Conservation (phyloP, 2,888 invertebrate species). For the Axea sp. region DNA sequence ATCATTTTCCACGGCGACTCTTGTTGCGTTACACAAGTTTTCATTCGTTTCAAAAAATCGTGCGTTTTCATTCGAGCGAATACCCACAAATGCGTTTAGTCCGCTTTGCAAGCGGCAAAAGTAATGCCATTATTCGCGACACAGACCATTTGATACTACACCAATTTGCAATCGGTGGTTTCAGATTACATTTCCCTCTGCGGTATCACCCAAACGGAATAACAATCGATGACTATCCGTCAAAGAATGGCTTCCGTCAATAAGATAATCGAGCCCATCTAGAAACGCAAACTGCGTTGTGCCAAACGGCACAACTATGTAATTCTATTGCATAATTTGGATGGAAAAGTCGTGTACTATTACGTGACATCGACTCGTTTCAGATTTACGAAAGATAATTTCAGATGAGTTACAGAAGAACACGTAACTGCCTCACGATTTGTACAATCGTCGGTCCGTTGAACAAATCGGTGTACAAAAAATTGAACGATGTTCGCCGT, state of each 20-base stretch:
- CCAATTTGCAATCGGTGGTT: neutral
- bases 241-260: neutral
- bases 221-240: neutral
- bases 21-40: too few species aligned
- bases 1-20: too few species aligned
- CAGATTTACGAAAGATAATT: slow-evolving; percentile 37
- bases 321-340: slow-evolving; percentile 37
- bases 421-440: slow-evolving; percentile 20
- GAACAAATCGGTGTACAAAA: neutral
- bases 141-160: too few species aligned
- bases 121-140: too few species aligned
- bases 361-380: slow-evolving; percentile 38
- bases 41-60: too few species aligned
- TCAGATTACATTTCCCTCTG: neutral
- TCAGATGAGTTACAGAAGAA: slow-evolving; percentile 42
- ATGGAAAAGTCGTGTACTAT: slow-evolving; percentile 15
- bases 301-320: neutral
- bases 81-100: too few species aligned
- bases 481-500: neutral
- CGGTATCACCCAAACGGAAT: neutral
- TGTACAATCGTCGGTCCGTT: slow-evolving; percentile 5
- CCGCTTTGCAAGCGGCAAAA: too few species aligned
- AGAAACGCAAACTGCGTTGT: neutral
- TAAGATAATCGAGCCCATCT: slow-evolving; percentile 2
- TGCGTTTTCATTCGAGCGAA: too few species aligned